Conservation (phyloP, 2,888 invertebrate species). For the Biston stratarius region DNA sequence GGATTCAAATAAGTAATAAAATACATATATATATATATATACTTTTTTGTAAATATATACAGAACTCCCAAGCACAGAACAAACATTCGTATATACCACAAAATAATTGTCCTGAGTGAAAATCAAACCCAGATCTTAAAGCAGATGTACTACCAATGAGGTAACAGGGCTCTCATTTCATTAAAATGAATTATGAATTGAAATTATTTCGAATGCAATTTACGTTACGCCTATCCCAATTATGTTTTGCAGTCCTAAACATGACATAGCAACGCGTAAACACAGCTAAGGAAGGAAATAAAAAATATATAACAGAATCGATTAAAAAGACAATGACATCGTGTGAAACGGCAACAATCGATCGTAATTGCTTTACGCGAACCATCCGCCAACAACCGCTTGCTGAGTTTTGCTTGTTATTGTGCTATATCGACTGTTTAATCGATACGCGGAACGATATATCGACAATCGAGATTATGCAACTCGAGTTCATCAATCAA, state of each 20-base stretch:
- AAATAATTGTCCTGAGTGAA: too few relatives aligned
- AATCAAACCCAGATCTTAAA: too few relatives aligned
- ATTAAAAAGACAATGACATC: constrained; percentile 58
- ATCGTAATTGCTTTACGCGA: constrained; percentile 47
- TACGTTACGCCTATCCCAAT: not conserved
- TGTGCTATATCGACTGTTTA: constrained; percentile 30
- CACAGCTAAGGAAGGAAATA: constrained; percentile 26
- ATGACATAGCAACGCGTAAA: constrained; percentile 19
- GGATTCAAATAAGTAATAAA: too few relatives aligned
- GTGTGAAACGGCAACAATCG: constrained; percentile 55
- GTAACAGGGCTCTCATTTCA: too few relatives aligned
- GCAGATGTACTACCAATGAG: too few relatives aligned
- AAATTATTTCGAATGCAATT: too few relatives aligned
- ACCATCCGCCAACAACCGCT: constrained; percentile 39
- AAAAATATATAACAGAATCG: constrained; percentile 52
- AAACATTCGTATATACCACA: too few relatives aligned
- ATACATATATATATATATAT: too few relatives aligned
- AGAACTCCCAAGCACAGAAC: too few relatives aligned
- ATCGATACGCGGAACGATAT: constrained; percentile 48
- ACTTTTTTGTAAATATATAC: too few relatives aligned
- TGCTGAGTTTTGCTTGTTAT: constrained; percentile 49
- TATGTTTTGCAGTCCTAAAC: not conserved
- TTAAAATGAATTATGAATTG: not conserved
- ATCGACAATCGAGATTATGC: constrained; percentile 38
- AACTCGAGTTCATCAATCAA: constrained; percentile 15